phyloP scores from a whole-genome alignment of 1,140 invertebrate genomes.

The Cataglyphis hispanica region DNA sequence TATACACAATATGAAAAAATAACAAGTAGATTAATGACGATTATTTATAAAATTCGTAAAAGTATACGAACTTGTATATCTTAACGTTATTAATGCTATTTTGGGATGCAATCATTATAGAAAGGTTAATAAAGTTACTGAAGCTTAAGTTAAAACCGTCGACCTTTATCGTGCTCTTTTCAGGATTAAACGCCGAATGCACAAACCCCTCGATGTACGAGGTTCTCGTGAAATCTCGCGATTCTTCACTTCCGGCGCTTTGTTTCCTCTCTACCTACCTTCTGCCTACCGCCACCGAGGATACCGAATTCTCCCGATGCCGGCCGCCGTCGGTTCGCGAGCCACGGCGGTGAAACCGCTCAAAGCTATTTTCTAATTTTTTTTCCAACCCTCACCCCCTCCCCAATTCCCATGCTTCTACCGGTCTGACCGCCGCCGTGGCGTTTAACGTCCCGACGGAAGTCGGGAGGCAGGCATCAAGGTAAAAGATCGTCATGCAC shows the following conservation, averaged over 20 bases:
- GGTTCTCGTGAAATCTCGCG: constrained; percentile 40
- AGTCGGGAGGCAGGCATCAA: constrained; percentile 52
- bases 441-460: constrained; percentile 52
- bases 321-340: constrained; percentile 15
- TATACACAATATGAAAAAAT: not conserved
- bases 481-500: constrained; percentile 72
- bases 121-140: constrained; percentile 1
- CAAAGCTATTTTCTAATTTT: constrained; percentile 61
- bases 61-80: not conserved
- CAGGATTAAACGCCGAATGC: not conserved
- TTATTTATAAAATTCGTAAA: not conserved
- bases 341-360: constrained; percentile 49
- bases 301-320: constrained; percentile 49
- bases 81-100: constrained; percentile 4
- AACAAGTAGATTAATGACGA: not conserved
- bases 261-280: constrained; percentile 58
- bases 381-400: constrained; percentile 9
- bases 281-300: constrained; percentile 35
- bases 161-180: not conserved
- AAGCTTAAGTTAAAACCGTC: not conserved
- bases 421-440: constrained; percentile 47
- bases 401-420: not conserved
- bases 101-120: not conserved
- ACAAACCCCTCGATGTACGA: not conserved
- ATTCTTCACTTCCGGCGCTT: constrained; percentile 30